Evolutionary conservation across 1,140 invertebrate species (phyloP), one percentile per base, ranked within the genome.

Genomic region (Leptopilina clavipes): DNA sequence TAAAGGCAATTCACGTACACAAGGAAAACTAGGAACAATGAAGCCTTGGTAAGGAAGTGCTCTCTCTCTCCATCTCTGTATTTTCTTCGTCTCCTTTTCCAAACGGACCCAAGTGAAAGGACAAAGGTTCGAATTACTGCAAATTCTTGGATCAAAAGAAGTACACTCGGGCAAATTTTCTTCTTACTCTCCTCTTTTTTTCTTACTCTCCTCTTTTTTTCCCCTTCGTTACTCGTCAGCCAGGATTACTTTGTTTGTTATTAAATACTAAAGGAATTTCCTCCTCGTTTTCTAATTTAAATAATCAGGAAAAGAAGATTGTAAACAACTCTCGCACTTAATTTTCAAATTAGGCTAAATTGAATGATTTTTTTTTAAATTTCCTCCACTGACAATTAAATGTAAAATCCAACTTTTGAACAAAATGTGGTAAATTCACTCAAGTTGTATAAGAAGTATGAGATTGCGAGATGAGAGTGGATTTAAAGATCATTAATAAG

Each of bases 401-500:
- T 22, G 3, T 22, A 25, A n/a, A n/a, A 54, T 78, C 70, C 76
- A 25, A 44, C 76, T 78, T 71, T 73, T 75, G n/a, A n/a, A n/a
- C 74, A 78, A 75, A 48, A 76, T 73, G 78, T 78, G 44, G 25
- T 79, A 31, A 75, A 78, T 79, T 83, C 78, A 77, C 75, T 86
- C 86, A 84, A 83, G 80, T 76, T 79, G 81, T 79, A 81, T 79
- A 85, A 83, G 81, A 79, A 80, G 76, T 75, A 74, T 81, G 83
- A 83, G 80, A 86, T 87, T 81, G 85, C 78, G 81, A 87, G 82
- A 82, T 81, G 85, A 79, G 81, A 86, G 82, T 83, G 85, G 83
- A 86, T 86, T 87, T 87, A 85, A 85, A 78, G 81, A 85, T 87
- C 86, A 87, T 87, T 87, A 87, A 85, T 82, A 83, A 81, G 80